Evolutionary conservation across 2,113 vertebrate genomes (phyloP).

Genomic region (Tympanuchus pallidicinctus): DNA sequence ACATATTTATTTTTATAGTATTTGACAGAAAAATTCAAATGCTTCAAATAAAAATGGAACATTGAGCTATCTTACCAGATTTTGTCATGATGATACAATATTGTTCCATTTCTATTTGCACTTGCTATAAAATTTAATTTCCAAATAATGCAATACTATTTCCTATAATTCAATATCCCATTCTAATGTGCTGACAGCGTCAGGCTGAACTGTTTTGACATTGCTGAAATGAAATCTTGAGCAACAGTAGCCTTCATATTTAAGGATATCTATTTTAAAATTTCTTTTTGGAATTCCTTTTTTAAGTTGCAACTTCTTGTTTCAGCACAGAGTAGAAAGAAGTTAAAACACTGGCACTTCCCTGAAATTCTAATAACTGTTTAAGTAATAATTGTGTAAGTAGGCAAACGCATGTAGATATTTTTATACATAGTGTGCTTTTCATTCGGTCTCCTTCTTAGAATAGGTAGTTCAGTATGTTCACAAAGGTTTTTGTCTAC

Average conservation of each 20-base stretch:
- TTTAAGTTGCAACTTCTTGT: background rate
- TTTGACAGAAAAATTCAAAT: constrained; percentile 37
- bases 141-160: constrained; percentile 1
- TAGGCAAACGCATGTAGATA: background rate
- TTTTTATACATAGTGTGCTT: background rate
- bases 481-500: background rate
- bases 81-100: background rate
- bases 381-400: background rate
- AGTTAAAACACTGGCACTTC: background rate
- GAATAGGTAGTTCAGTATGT: background rate
- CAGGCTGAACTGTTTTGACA: constrained; percentile 8
- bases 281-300: background rate
- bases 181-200: background rate
- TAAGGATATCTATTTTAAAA: background rate
- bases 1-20: constrained; percentile 8
- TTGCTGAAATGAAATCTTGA: background rate
- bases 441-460: background rate
- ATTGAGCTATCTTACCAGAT: background rate
- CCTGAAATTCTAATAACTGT: background rate
- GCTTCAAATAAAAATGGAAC: background rate
- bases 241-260: background rate
- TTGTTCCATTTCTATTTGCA: constrained; percentile 10
- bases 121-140: constrained; percentile 26
- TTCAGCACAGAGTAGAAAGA: background rate
- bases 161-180: constrained; percentile 6